Base-by-base conservation (phyloP, 2,797 vertebrate species). In the Sebastes wilsoni region DNA sequence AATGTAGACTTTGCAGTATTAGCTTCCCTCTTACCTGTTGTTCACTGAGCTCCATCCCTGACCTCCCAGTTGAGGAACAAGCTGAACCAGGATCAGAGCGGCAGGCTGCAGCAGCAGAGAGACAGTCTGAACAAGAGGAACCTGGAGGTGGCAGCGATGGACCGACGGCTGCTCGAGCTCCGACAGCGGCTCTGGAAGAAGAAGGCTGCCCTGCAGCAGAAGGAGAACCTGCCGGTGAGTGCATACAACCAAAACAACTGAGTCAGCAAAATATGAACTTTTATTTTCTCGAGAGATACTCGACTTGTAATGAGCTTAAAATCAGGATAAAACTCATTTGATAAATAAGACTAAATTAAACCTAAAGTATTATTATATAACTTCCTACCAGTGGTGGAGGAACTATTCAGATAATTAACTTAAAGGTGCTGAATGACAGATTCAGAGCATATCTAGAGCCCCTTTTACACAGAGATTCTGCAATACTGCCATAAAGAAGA, bases 111-210 rank as follows among this genome's bases (percentile, higher is more conserved):
- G 91, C 97, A 97, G 90, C 98, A 98, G 94, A 96, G 97, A 70
- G 98, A 98, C 78, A 96, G 94, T 81, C 95, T 99, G 91, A 98
- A 96, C 90, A 97, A 97, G 90, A 97, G 96, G 83, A 98, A 97
- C 89, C 95, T 96, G 69, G 98, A 99, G 92, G 97, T 97, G 89
- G 96, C 94, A 0, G 86, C 96, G 34, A 98, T 98, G 97, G 98
- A 99, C 84, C 97, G 96, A 64, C 96, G 98, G 16, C 96, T 99
- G 72, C 95, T 92, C n/a, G 98, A 99, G 95, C 96, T 99, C 66
- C 94, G 97, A 0, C 96, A 97, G 86, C 94, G 97, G 10, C 96
- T 99, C 30, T 97, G 97, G 97, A 99, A 97, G 96, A 99, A 99
- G 95, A 99, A 98, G 90, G 97, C 96, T 0, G 97, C 97, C 0